These are phyloP conservation scores for Enhydra lutris DNA, from an alignment of 2,113 vertebrate genomes.

Conservation along the genomic window DNA sequence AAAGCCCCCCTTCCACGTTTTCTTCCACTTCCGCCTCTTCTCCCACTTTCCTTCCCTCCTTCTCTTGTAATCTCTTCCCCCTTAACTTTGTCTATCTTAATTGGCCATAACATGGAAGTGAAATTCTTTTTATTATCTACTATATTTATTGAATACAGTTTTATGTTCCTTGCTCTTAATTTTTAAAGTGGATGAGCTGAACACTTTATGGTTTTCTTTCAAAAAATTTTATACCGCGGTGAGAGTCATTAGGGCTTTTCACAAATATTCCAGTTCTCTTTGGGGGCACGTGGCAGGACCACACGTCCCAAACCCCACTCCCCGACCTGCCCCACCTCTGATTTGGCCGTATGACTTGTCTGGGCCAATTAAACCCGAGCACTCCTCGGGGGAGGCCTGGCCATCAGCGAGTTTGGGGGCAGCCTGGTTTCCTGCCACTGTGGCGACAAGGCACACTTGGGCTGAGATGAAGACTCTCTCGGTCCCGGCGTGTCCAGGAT, in stretches of 20 bases:
- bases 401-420: background rate
- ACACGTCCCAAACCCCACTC: background rate
- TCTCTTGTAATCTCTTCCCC: slow-evolving; percentile 36
- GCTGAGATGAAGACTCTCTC: background rate
- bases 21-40: background rate
- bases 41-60: background rate
- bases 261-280: slow-evolving; percentile 29
- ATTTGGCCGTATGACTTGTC: background rate
- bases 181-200: slow-evolving; percentile 68
- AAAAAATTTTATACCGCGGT: slow-evolving; percentile 22
- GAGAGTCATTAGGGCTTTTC: slow-evolving; percentile 27
- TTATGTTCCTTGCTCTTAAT: slow-evolving; percentile 65
- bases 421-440: background rate
- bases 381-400: background rate
- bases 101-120: slow-evolving; percentile 46
- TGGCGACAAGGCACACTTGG: background rate
- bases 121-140: slow-evolving; percentile 65
- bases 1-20: background rate
- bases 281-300: background rate
- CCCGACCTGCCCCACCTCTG: background rate
- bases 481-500: background rate
- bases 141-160: slow-evolving; percentile 71
- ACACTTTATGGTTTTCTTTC: slow-evolving; percentile 59
- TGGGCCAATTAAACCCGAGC: background rate
- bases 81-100: slow-evolving; percentile 55